Percentiles rank a stretch among this genome's conserved stretches.
phyloP scores from a whole-genome alignment of 2,797 vertebrate genomes.

The Botia almorhae region DNA sequence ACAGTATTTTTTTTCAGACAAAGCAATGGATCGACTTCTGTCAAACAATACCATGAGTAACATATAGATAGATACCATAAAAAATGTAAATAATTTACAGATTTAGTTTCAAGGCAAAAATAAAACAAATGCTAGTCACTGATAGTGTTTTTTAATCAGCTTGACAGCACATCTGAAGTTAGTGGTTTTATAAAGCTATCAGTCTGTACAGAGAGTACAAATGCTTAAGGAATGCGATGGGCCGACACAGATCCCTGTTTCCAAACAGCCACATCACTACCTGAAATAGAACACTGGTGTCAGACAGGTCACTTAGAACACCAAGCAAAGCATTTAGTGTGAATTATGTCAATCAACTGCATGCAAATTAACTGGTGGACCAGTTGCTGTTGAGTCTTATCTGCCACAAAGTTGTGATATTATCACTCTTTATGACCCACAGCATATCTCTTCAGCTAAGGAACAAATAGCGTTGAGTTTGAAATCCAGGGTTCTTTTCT shows the following conservation, averaged over 20 bases:
- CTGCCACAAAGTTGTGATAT: constrained; percentile 52
- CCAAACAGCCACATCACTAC: constrained; percentile 44
- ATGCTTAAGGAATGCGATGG: constrained; percentile 65
- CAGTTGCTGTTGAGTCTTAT: constrained; percentile 51
- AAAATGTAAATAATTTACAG: no score
- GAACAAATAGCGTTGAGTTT: neutral
- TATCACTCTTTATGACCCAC: constrained; percentile 42
- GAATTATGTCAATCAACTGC: constrained; percentile 58
- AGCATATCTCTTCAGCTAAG: constrained; percentile 45
- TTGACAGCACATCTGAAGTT: constrained; percentile 65
- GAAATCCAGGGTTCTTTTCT: neutral
- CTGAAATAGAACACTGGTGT: constrained; percentile 57
- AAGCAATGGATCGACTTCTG: no score
- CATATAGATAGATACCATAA: no score
- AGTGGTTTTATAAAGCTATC: constrained; percentile 50
- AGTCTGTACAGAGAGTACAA: constrained; percentile 43
- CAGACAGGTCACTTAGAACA: constrained; percentile 59
- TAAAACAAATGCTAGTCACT: no score
- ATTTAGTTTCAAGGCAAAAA: no score
- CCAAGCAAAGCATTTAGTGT: constrained; percentile 47
- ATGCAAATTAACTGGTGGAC: constrained; percentile 15
- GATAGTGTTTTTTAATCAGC: neutral
- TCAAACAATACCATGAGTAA: no score
- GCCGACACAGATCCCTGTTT: constrained; percentile 58
- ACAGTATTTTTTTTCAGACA: no score